Evolutionary conservation across 2,888 invertebrate species (phyloP).

Genomic region (Lottia gigantea): DNA sequence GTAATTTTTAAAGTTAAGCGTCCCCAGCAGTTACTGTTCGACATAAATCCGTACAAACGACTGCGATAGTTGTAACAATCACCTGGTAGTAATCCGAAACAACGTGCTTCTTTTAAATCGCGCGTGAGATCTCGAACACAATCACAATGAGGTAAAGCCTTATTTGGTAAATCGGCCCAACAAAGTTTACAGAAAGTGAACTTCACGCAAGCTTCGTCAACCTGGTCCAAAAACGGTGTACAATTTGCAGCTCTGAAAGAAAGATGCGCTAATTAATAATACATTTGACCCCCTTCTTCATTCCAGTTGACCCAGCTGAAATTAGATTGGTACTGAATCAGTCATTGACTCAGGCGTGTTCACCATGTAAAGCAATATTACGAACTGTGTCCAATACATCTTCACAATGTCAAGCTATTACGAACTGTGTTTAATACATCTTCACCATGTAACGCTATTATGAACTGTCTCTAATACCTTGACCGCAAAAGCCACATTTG

Average conservation of each 20-base stretch:
- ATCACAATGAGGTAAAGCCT: constrained; percentile 16
- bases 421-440: no score
- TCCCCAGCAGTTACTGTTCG: constrained; percentile 14
- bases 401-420: no score
- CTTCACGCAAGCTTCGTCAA: constrained; percentile 11
- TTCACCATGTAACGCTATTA: no score
- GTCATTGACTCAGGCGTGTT: no score
- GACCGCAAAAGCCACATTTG: no score
- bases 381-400: no score
- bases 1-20: not conserved
- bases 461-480: no score
- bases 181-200: constrained; percentile 12
- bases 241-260: constrained; percentile 8
- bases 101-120: constrained; percentile 4
- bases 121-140: constrained; percentile 9
- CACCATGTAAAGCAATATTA: no score
- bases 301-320: no score
- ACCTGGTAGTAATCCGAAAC: not conserved
- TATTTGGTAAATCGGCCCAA: constrained; percentile 2
- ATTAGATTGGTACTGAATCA: no score
- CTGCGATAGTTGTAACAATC: constrained; percentile 13
- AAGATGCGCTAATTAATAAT: no score
- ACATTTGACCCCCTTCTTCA: no score
- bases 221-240: constrained; percentile 6
- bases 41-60: constrained; percentile 11